Conservation (phyloP, 2,113 vertebrate species). For the Saguinus midas region DNA sequence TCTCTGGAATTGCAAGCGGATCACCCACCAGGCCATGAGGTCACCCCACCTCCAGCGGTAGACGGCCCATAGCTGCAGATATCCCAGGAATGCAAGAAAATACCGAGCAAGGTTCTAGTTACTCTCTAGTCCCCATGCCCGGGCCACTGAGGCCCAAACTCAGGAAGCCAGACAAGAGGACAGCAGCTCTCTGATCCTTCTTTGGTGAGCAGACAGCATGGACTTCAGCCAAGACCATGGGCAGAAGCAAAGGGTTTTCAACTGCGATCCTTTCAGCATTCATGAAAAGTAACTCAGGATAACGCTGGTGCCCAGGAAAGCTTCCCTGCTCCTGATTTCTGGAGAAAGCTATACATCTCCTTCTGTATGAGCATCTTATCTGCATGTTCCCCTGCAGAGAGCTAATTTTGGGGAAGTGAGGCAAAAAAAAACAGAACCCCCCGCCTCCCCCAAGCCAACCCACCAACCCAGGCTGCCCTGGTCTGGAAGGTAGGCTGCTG, state of each 20-base stretch:
- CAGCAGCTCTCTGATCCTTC: neutral
- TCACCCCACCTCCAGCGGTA: fast-evolving
- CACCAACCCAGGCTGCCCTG: neutral
- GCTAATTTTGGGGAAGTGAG: neutral
- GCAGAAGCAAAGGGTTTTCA: neutral
- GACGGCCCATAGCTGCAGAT: neutral
- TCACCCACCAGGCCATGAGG: neutral
- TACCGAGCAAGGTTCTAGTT: fast-evolving
- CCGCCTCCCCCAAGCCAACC: too few species aligned
- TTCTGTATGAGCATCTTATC: neutral
- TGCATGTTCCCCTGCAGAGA: neutral
- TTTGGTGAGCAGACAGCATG: fast-evolving
- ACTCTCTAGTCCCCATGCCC: neutral
- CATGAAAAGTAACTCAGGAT: neutral
- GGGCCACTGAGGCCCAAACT: neutral
- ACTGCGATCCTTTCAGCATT: neutral
- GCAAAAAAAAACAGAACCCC: neutral
- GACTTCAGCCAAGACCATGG: neutral
- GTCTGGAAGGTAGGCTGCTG: neutral
- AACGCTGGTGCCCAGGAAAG: neutral
- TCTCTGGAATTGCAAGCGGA: neutral
- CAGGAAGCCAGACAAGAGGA: neutral
- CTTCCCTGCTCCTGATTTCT: neutral
- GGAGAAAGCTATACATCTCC: neutral
- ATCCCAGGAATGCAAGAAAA: neutral